A percentile compares a stretch with the other conserved stretches of the same genome.
These are phyloP conservation scores for Carlito syrichta DNA, from an alignment of 2,113 vertebrate genomes.

Conservation along the genomic window DNA sequence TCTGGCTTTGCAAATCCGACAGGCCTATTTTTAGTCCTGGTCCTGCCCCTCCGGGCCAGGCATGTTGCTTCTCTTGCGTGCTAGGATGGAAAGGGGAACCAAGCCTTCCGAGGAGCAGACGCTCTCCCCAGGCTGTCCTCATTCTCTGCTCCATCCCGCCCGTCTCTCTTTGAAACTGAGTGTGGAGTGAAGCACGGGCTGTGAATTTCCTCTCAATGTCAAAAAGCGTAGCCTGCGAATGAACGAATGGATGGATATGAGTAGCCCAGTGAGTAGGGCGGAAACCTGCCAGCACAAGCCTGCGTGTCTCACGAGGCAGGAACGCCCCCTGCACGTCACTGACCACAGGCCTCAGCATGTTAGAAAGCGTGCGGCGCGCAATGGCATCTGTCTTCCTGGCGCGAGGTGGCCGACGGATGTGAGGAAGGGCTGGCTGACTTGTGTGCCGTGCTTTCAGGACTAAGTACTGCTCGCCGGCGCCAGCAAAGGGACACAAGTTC, in stretches of 20 bases:
- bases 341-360: rapidly evolving
- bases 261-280: background rate
- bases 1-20: background rate
- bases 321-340: rapidly evolving
- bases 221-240: background rate
- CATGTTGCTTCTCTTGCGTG: too few relatives aligned
- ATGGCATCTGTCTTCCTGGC: background rate
- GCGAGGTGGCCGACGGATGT: background rate
- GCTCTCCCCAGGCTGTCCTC: background rate
- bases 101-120: too few relatives aligned
- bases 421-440: background rate
- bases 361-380: background rate
- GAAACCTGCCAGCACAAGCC: background rate
- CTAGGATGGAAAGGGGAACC: too few relatives aligned
- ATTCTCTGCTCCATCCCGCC: background rate
- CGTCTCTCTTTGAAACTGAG: background rate
- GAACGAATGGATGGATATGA: background rate
- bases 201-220: background rate
- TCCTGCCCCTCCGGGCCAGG: background rate
- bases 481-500: background rate
- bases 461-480: background rate
- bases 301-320: background rate
- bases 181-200: rapidly evolving
- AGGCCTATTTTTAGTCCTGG: background rate
- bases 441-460: background rate